These are phyloP conservation scores for Sebastolobus alascanus DNA, from an alignment of 2,797 vertebrate genomes.

Conservation along the genomic window DNA sequence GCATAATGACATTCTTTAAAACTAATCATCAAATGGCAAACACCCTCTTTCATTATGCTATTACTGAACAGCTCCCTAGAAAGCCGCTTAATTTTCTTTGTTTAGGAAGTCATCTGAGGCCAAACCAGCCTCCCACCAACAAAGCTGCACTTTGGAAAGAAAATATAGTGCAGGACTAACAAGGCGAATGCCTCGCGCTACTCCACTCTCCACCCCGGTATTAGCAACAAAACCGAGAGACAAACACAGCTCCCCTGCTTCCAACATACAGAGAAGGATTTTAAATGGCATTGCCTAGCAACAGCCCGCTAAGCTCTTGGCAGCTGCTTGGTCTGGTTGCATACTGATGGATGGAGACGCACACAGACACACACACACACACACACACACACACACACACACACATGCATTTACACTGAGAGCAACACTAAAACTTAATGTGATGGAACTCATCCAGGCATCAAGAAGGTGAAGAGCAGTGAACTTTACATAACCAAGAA, in stretches of 20 bases:
- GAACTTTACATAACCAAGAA: conserved; percentile 26
- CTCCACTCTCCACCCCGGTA: conserved; percentile 43
- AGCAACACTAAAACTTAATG: conserved; percentile 49
- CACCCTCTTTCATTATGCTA: conserved; percentile 21
- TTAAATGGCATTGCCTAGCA: conserved; percentile 84
- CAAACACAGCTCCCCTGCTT: conserved; percentile 68
- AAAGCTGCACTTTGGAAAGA: conserved; percentile 40
- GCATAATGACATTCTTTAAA: conserved; percentile 45
- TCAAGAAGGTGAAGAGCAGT: conserved; percentile 40
- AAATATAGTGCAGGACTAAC: conserved; percentile 40
- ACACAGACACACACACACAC: conserved; percentile 4
- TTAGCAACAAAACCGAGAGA: conserved; percentile 57
- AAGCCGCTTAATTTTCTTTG: conserved; percentile 38
- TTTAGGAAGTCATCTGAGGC: conserved; percentile 44
- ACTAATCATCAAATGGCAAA: conserved; percentile 46
- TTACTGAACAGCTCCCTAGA: conserved; percentile 22
- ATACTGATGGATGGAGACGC: conserved; percentile 72
- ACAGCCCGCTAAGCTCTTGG: conserved; percentile 78
- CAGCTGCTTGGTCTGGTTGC: conserved; percentile 71
- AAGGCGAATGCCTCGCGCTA: conserved; percentile 37
- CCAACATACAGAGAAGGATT: conserved; percentile 68
- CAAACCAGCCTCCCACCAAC: conserved; percentile 30
- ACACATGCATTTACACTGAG: conserved; percentile 15
- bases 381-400: neutral
- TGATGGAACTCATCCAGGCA: conserved; percentile 49